Percentiles rank a stretch among this genome's conserved stretches.
Evolutionary conservation across 2,113 vertebrate genomes (phyloP).

Genomic region (Tetrax tetrax): DNA sequence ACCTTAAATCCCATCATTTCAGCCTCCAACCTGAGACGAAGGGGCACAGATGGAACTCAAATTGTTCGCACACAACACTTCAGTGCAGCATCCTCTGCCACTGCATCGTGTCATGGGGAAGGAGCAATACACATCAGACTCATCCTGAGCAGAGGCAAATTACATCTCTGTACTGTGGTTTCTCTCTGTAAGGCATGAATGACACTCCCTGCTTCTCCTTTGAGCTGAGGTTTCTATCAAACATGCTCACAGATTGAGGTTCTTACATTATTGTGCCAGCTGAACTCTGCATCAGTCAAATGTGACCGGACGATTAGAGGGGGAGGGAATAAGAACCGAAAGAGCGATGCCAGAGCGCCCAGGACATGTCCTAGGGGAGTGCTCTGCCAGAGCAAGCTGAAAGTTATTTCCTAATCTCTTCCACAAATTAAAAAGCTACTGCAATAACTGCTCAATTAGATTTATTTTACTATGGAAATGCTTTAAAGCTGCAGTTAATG

Average conservation of each 20-base stretch:
- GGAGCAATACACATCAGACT: not conserved
- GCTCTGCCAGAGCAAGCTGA: conserved; percentile 60
- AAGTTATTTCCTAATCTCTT: conserved; percentile 72
- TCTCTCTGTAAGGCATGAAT: conserved; percentile 2
- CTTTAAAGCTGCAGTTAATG: conserved; percentile 56
- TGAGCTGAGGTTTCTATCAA: not conserved
- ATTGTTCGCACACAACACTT: not conserved
- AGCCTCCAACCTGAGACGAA: not conserved
- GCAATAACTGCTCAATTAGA: conserved; percentile 71
- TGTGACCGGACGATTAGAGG: conserved; percentile 30
- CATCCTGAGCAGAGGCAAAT: not conserved
- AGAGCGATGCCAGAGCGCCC: conserved; percentile 21
- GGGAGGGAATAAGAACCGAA: conserved; percentile 41
- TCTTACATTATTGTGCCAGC: conserved; percentile 19
- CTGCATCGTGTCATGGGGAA: not conserved
- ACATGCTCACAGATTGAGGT: not conserved
- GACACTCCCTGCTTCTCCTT: not conserved
- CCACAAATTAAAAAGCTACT: conserved; percentile 71
- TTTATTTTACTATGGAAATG: conserved; percentile 70
- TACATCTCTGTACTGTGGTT: not conserved
- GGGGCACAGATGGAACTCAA: not conserved
- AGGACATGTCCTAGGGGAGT: conserved; percentile 35
- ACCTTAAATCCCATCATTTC: not conserved
- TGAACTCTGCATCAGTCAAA: conserved; percentile 47
- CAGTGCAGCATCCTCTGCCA: not conserved